Conservation (phyloP, 2,113 vertebrate species). For the Geococcyx californianus region DNA sequence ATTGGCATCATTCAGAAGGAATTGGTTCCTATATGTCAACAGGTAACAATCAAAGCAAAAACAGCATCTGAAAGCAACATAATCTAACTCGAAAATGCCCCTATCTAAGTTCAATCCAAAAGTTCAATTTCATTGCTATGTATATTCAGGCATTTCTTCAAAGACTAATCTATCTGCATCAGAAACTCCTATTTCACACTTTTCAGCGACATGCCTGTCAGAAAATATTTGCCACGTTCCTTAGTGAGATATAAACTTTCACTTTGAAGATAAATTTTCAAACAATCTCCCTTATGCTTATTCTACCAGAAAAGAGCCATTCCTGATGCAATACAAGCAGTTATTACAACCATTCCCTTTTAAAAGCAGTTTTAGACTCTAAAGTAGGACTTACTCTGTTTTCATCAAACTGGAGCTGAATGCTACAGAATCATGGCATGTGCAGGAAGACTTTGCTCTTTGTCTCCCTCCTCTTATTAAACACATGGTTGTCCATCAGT, state of each 20-base stretch:
- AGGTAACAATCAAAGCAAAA: background rate
- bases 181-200: background rate
- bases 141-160: background rate
- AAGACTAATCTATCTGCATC: background rate
- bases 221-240: background rate
- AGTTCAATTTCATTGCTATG: background rate
- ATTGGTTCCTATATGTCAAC: background rate
- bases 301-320: background rate
- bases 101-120: background rate
- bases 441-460: background rate
- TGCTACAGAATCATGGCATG: background rate
- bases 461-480: background rate
- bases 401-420: background rate
- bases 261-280: slow-evolving; percentile 13
- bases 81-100: background rate
- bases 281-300: background rate
- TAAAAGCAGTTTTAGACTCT: background rate
- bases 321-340: background rate
- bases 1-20: background rate
- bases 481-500: background rate
- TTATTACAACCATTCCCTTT: background rate
- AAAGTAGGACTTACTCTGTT: background rate
- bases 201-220: background rate
- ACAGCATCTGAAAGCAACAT: background rate
- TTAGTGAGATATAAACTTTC: background rate